phyloP scores from a whole-genome alignment of 2,113 vertebrate genomes.

The Syrmaticus mikado region DNA sequence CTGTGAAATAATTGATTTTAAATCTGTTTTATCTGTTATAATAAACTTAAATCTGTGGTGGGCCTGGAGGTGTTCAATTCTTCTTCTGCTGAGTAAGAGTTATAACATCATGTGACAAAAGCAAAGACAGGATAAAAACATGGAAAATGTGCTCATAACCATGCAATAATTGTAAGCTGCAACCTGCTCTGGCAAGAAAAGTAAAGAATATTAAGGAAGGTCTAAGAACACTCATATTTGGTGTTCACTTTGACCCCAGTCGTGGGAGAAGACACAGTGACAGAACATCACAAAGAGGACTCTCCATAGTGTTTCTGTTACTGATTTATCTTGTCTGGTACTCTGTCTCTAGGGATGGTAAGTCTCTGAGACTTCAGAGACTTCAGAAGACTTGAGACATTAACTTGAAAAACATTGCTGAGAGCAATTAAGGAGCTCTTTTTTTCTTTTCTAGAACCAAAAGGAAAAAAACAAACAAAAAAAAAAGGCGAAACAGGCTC shows the following conservation, averaged over 20 bases:
- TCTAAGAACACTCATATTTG: neutral
- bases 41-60: neutral
- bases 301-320: neutral
- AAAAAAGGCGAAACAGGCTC: neutral
- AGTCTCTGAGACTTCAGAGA: conserved; percentile 13
- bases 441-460: neutral
- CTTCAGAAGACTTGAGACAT: conserved; percentile 3
- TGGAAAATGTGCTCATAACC: neutral
- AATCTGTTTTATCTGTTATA: neutral
- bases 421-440: neutral
- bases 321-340: conserved; percentile 36
- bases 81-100: neutral
- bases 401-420: neutral
- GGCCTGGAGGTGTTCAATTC: neutral
- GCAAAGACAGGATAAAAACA: neutral
- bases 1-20: neutral
- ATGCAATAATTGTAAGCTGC: fast-evolving
- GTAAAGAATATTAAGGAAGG: neutral
- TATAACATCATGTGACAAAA: neutral
- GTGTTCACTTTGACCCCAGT: neutral
- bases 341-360: neutral
- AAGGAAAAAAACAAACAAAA: neutral
- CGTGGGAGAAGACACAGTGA: neutral
- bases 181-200: neutral
- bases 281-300: neutral